Base-by-base conservation (phyloP, 2,888 invertebrate genomes). In the Catocala fraxini region DNA sequence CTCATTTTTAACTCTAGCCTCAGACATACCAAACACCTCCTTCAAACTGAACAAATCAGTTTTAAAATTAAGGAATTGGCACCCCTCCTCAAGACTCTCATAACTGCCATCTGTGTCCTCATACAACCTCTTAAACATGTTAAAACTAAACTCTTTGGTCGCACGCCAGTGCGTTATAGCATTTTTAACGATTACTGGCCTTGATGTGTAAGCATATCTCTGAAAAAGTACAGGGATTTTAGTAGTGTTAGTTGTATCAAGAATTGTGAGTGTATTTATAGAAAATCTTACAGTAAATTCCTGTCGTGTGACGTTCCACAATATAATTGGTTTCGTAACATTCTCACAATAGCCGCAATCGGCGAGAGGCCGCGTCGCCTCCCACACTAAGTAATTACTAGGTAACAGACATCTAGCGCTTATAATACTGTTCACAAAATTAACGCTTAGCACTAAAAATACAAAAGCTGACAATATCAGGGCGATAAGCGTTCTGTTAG, bases 51-150 rank as follows among this genome's bases (percentile, higher is more conserved):
- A 96, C 77, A 98, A 96, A 87, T 98, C 96, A 13, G 97, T 97
- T 86, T 97, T 97, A 85, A 98, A 98, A 80, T 97, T 97, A 56
- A 98, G 95, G 90, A 98, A 98, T 84, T 98, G 98, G 77, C 98
- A 98, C 75, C 97, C 97, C 69, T 97, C 96, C 65, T 97, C 96
- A 0, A 97, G 95, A 74, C 96, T 96, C 68, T 96, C 96, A 81
- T 97, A 96, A 53, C 97, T 96, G 53, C 96, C 97, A 0, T 95
- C 95, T 51, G 96, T 95, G 54, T 92, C 89, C 66, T 96, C 95
- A 86, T 97, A 97, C 47, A 97, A 86, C 62, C 95, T 91, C 85
- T 96, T 96, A 72, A 97, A 96, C 86, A 95, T 96, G 15, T 95
- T 86, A 88, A 95, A 96, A 87, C 95, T 95, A 79, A 97, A 96